These are phyloP conservation scores for Aegotheles bennettii DNA, from an alignment of 2,113 vertebrate species.

Conservation along the genomic window DNA sequence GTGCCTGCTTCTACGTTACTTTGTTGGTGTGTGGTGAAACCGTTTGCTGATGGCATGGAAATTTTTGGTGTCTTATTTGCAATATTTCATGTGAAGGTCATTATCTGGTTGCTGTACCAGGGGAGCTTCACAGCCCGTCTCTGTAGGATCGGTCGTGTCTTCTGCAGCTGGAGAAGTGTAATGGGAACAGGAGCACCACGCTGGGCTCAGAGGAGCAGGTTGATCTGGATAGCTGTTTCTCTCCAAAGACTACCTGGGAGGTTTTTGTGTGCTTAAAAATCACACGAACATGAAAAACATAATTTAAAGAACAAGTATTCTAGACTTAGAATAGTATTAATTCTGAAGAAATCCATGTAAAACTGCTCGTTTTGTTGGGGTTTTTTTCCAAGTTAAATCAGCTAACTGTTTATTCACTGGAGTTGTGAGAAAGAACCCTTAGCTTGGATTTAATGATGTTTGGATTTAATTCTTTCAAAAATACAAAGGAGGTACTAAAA, in stretches of 20 bases:
- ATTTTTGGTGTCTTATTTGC: neutral
- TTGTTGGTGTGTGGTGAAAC: neutral
- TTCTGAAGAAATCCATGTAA: neutral
- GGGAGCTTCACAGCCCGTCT: neutral
- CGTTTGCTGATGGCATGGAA: neutral
- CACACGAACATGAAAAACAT: neutral
- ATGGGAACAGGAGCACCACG: neutral
- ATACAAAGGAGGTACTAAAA: slow-evolving; percentile 52
- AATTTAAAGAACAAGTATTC: neutral
- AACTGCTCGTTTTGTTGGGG: neutral
- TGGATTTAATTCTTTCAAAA: slow-evolving; percentile 55
- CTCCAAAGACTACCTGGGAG: neutral
- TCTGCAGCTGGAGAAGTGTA: neutral
- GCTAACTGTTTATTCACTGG: neutral
- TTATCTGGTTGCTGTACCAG: neutral
- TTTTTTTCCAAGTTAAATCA: neutral
- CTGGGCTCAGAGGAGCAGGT: neutral
- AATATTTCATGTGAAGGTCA: neutral
- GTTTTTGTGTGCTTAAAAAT: neutral
- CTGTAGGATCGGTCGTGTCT: neutral
- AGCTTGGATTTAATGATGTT: slow-evolving; percentile 36
- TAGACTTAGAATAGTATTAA: neutral
- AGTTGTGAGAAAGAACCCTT: slow-evolving; percentile 7
- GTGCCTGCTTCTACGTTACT: neutral
- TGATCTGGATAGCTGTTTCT: neutral